Conservation (phyloP, 2,113 vertebrate species). For the Vanacampus margaritifer region DNA sequence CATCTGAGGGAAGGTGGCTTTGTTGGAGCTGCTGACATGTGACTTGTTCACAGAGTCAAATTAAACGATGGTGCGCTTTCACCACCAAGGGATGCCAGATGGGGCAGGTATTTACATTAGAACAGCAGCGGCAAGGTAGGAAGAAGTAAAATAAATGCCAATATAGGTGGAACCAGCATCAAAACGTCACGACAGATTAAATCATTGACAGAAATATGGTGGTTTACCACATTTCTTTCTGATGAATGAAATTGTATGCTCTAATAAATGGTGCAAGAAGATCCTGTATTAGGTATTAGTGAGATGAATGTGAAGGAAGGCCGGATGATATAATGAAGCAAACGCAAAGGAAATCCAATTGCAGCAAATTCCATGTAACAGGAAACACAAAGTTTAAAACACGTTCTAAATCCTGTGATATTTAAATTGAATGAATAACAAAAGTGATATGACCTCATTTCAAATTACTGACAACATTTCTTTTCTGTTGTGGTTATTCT, state of each 20-base stretch:
- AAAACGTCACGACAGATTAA: not conserved
- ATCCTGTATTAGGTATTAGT: not conserved
- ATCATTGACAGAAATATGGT: not conserved
- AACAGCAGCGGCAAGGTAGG: slow-evolving; percentile 35
- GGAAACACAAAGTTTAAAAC: slow-evolving; percentile 2
- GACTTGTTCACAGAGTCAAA: slow-evolving; percentile 45
- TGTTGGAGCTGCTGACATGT: slow-evolving; percentile 16
- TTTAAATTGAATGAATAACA: slow-evolving; percentile 44
- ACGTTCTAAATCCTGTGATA: slow-evolving; percentile 53
- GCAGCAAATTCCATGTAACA: slow-evolving; percentile 21
- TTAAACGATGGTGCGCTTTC: too few species aligned
- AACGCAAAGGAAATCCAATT: slow-evolving; percentile 28
- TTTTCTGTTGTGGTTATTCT: slow-evolving; percentile 35
- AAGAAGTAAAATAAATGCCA: slow-evolving; percentile 24
- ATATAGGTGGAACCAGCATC: slow-evolving; percentile 13
- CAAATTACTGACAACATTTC: slow-evolving; percentile 58
- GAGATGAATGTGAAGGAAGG: not conserved
- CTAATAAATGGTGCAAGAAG: slow-evolving; percentile 9
- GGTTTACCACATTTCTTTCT: slow-evolving; percentile 11
- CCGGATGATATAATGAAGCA: not conserved
- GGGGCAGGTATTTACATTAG: slow-evolving; percentile 46
- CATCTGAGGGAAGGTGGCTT: slow-evolving; percentile 9
- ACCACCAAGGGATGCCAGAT: slow-evolving; percentile 23
- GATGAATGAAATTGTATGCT: slow-evolving; percentile 14
- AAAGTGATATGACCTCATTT: slow-evolving; percentile 46